Base-by-base conservation (phyloP, 2,888 invertebrate genomes). In the Diadegma fenestrale region DNA sequence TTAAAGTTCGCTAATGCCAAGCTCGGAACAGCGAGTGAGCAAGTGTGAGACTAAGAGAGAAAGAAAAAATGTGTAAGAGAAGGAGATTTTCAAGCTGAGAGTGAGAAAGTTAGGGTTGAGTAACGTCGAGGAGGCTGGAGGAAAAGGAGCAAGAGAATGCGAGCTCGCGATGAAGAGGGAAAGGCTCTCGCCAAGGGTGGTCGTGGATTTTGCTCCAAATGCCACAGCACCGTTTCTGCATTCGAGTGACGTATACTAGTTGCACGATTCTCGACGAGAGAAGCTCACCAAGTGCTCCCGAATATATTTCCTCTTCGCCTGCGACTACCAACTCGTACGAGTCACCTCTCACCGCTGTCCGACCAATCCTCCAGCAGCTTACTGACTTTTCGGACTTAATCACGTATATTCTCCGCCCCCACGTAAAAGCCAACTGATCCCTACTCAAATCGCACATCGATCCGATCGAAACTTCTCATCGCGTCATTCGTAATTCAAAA, bases 221-320 rank as follows among this genome's bases (percentile, higher is more conserved):
- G 91, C 91, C 90, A 90, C 90, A 89, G 89, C 91, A 91, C 90
- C 91, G 89, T 91, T 91, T 91, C 91, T 89, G 87, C 88, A 76
- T 79, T 91, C 88, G 88, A 90, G 90, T 90, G 89, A 88, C 89
- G 88, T 68, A 30, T 87, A 89, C 89, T 88, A 86, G 86, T 86
- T 85, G 75, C 86, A 73, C 81, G 45, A 82, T 75, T 58, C 63
- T 63, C 66, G 72, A 83, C 61, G 71, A 61, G 68, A 43, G 58
- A 73, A 78, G 33, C 77, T 71, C 64, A n/a, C 48, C 77, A 77
- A 82, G 33, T 66, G 37, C 66, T 71, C 43, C 68, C 43, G 78
- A 68, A 77, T 61, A 78, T 45, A 69, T 54, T 77, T 43, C 17
- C 77, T 43, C 17, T 68, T 43, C 37, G 19, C 17, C 77, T 43